phyloP scores from a whole-genome alignment of 2,888 invertebrate species.

The Artemia sinica region DNA sequence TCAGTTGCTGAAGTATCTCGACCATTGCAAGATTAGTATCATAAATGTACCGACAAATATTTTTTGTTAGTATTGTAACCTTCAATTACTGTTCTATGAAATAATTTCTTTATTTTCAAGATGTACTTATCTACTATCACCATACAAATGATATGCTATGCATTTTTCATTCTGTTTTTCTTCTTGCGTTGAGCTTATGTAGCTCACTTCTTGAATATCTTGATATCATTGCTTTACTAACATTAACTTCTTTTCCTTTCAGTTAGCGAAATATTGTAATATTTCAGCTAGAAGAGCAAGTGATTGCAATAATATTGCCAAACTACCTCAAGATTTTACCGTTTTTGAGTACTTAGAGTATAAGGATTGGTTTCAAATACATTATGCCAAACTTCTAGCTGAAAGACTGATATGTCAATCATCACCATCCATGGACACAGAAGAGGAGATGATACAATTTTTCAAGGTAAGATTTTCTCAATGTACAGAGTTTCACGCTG shows the following conservation, averaged over 20 bases:
- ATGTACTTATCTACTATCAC: no score
- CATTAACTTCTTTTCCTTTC: conserved; percentile 20
- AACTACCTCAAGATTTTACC: conserved; percentile 69
- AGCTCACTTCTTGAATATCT: neutral
- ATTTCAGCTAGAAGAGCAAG: conserved; percentile 57
- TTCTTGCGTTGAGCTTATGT: neutral
- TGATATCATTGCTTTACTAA: no score
- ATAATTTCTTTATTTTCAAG: no score
- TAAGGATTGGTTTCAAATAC: conserved; percentile 97
- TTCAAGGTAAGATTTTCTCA: conserved; percentile 42
- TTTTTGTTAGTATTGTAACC: no score
- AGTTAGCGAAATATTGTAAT: conserved; percentile 73
- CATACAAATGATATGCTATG: no score
- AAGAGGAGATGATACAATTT: conserved; percentile 93
- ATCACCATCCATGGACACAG: conserved; percentile 89
- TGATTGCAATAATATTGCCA: conserved; percentile 65
- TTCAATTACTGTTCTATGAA: no score
- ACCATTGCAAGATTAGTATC: no score
- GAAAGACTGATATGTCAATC: conserved; percentile 81
- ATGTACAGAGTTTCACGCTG: no score
- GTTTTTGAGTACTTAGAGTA: conserved; percentile 97
- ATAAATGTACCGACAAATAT: no score
- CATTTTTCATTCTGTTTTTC: no score
- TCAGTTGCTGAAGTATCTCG: no score
- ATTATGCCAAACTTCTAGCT: conserved; percentile 82